Conservation (phyloP, 2,888 invertebrate genomes). For the Coecobrya sp. region DNA sequence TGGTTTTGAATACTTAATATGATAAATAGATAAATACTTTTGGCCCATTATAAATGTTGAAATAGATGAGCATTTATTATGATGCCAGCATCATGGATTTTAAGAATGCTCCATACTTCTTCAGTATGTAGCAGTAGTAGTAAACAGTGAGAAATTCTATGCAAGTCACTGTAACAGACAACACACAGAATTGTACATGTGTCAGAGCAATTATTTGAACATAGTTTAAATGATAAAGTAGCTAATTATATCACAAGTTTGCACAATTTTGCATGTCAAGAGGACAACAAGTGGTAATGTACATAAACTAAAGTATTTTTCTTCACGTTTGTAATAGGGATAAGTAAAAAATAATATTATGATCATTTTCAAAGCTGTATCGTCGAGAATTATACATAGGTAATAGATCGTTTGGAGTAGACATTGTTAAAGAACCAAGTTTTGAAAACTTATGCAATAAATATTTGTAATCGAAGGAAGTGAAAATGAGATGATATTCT, state of each 20-base stretch:
- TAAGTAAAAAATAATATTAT: too few relatives aligned
- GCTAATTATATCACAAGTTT: neutral
- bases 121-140: neutral
- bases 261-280: conserved; percentile 16
- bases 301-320: neutral
- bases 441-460: too few relatives aligned
- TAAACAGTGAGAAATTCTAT: neutral
- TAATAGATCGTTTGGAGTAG: too few relatives aligned
- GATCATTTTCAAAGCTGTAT: too few relatives aligned
- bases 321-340: too few relatives aligned
- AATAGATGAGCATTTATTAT: neutral
- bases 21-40: neutral
- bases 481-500: neutral
- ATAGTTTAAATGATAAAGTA: neutral
- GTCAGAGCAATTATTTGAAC: neutral
- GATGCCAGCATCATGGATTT: neutral
- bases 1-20: neutral
- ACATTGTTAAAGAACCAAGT: too few relatives aligned
- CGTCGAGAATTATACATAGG: too few relatives aligned
- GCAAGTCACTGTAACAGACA: conserved; percentile 24
- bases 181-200: neutral
- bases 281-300: neutral
- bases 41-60: conserved; percentile 7
- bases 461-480: neutral
- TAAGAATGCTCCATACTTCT: neutral